A percentile compares a stretch with the other conserved stretches of the same genome.
These are phyloP conservation scores for Malthinus flaveolus DNA, from an alignment of 2,888 invertebrate genomes.

Conservation along the genomic window DNA sequence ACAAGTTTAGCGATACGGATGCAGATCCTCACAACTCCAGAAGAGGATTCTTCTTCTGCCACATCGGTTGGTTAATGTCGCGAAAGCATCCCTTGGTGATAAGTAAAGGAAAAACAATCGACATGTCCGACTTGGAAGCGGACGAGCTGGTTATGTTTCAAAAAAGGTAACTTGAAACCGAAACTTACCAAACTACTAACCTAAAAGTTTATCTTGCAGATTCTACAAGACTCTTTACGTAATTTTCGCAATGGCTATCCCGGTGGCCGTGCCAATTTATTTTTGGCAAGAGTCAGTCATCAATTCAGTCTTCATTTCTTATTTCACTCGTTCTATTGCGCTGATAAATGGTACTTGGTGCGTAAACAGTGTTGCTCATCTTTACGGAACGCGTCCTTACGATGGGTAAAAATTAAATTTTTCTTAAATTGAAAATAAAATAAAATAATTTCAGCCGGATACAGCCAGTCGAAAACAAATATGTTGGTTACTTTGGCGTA, in stretches of 20 bases:
- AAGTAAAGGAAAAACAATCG: constrained; percentile 66
- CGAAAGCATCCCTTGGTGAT: constrained; percentile 78
- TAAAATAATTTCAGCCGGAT: constrained; percentile 58
- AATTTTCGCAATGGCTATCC: constrained; percentile 63
- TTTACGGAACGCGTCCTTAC: constrained; percentile 78
- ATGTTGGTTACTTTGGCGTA: constrained; percentile 63
- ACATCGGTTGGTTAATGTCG: constrained; percentile 83
- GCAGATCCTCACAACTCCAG: constrained; percentile 80
- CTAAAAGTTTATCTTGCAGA: constrained; percentile 56
- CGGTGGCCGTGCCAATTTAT: constrained; percentile 66
- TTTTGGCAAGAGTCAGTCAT: constrained; percentile 69
- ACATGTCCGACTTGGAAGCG: constrained; percentile 73
- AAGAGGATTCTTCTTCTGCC: constrained; percentile 85
- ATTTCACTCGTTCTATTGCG: constrained; percentile 64
- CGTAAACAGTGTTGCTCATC: constrained; percentile 81
- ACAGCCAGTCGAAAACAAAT: constrained; percentile 65
- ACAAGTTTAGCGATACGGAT: constrained; percentile 75
- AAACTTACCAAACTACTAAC: neutral
- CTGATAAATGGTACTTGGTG: constrained; percentile 78
- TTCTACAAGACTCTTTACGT: constrained; percentile 66
- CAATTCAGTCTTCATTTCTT: constrained; percentile 64
- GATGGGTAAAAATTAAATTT: constrained; percentile 64
- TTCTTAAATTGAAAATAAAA: no score
- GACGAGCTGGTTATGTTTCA: constrained; percentile 77
- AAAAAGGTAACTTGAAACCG: constrained; percentile 62